Evolutionary conservation across 2,888 invertebrate genomes (phyloP), one percentile per base, ranked within the genome.

Genomic region (Amphipyra tragopoginis): DNA sequence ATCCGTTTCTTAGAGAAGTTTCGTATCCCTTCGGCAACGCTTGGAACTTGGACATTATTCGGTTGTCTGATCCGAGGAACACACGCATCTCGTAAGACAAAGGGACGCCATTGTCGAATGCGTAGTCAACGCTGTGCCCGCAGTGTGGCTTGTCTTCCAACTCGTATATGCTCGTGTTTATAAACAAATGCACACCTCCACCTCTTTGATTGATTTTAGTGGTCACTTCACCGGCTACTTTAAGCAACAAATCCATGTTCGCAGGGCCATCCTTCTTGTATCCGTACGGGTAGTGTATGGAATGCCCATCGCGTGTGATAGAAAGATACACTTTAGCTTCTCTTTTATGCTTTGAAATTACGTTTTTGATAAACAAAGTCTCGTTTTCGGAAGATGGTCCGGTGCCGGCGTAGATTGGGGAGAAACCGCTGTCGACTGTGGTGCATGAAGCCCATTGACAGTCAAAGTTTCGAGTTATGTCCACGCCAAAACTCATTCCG

Each of bases 231-330:
- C 71, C 84, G 0, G 93, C 91, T 11, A 86, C 80, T 63, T 67
- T 83, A 10, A 58, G 69, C 2, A 87, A 47, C 7, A 73, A 42
- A 0, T 68, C 72, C 1, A 55, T 55, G 1, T 78, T 76, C 0
- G 61, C 45, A 1, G 79, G 53, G 0, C 43, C 54, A 1, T 51
- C 59, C 62, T 83, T 76, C 0, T 91, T 90, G 72, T 93, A 95
- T 7, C 96, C 96, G 92, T 96, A 96, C 0, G 97, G 97, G 80
- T 96, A 96, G 11, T 96, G 84, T 42, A 97, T 82, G 33, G 95
- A 95, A 65, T 96, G 95, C 1, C 97, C 97, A 77, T 96, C 97
- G 5, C 97, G 96, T 85, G 97, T 97, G 33, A 98, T 86, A 0
- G 97, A 96, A 40, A 98, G 76, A 84, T 97, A 98, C 52, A 96